A percentile compares a stretch with the other conserved stretches of the same genome.
These are phyloP conservation scores for Sphyrna mokarran DNA, from an alignment of 2,113 vertebrate species.

Conservation along the genomic window DNA sequence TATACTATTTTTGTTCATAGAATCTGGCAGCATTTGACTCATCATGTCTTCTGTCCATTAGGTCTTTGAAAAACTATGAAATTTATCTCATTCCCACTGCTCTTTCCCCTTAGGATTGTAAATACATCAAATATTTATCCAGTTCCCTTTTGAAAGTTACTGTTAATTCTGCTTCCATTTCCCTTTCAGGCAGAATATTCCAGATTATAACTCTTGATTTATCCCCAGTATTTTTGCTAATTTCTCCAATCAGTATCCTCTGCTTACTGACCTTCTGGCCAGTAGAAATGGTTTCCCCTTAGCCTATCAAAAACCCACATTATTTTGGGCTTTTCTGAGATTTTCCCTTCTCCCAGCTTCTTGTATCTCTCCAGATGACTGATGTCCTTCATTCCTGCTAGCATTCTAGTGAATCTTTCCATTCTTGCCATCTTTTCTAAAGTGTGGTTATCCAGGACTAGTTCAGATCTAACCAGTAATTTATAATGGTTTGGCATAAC, in stretches of 20 bases:
- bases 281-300: not conserved
- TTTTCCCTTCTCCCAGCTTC: not conserved
- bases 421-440: not conserved
- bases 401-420: not conserved
- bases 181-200: not conserved
- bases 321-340: not conserved
- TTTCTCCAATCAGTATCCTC: not conserved
- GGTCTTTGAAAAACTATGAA: not conserved
- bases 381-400: not conserved
- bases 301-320: not conserved
- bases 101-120: not conserved
- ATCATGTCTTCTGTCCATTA: not conserved
- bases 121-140: not conserved
- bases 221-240: not conserved
- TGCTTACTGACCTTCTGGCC: not conserved
- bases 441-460: not conserved
- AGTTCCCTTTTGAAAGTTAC: not conserved
- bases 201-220: not conserved
- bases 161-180: not conserved
- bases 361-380: not conserved
- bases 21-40: not conserved
- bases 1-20: not conserved
- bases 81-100: not conserved
- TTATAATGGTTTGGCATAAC: not conserved
- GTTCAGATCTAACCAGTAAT: not conserved